phyloP scores from a whole-genome alignment of 1,140 invertebrate species.

The Heliothis virescens region DNA sequence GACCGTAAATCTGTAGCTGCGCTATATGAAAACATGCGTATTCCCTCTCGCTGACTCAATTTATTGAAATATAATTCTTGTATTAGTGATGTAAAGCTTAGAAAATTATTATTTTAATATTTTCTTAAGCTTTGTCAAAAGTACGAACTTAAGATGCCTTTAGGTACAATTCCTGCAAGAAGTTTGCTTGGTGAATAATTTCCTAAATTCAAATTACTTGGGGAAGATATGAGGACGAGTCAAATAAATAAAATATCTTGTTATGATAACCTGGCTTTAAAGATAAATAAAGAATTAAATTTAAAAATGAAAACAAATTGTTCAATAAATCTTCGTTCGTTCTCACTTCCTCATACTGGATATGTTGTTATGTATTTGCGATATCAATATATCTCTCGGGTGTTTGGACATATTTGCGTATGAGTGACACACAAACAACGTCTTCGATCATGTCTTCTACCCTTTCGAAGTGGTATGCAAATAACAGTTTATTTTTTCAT shows the following conservation, averaged over 20 bases:
- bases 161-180: slow-evolving; percentile 55
- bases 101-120: slow-evolving; percentile 37
- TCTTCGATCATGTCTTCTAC: slow-evolving; percentile 13
- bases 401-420: slow-evolving; percentile 28
- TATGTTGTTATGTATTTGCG: slow-evolving; percentile 37
- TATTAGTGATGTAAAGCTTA: slow-evolving; percentile 1
- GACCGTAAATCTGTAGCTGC: slow-evolving; percentile 55
- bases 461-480: slow-evolving; percentile 36
- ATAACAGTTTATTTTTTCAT: slow-evolving; percentile 47
- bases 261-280: slow-evolving; percentile 36
- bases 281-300: slow-evolving; percentile 44
- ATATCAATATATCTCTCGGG: background rate
- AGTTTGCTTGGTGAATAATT: slow-evolving; percentile 19
- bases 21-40: slow-evolving; percentile 40
- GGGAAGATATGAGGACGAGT: slow-evolving; percentile 15
- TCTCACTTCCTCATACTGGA: slow-evolving; percentile 47
- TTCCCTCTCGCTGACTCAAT: slow-evolving; percentile 12
- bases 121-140: slow-evolving; percentile 41
- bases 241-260: slow-evolving; percentile 18
- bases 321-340: slow-evolving; percentile 17
- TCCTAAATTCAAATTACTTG: slow-evolving; percentile 27
- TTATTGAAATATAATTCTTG: slow-evolving; percentile 40
- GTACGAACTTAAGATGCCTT: slow-evolving; percentile 55
- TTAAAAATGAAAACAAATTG: slow-evolving; percentile 25
- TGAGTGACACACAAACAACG: slow-evolving; percentile 12